Evolutionary conservation across 2,888 invertebrate genomes (phyloP).

Genomic region (Andrena bucephala): DNA sequence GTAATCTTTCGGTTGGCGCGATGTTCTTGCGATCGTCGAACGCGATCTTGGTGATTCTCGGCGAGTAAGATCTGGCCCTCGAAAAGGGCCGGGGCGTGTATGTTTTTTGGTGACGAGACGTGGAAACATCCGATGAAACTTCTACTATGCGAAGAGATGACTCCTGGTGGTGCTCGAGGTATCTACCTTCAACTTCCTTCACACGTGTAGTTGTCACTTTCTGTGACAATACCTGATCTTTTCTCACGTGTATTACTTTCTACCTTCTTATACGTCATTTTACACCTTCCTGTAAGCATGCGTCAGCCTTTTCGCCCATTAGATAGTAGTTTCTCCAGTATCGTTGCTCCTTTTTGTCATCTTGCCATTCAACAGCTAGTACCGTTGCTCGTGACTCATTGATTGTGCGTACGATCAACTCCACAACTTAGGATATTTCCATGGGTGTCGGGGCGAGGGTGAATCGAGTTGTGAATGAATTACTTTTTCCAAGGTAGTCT

Average conservation of each 20-base stretch:
- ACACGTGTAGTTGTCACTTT: background rate
- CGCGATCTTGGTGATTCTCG: background rate
- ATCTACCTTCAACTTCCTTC: background rate
- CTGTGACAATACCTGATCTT: background rate
- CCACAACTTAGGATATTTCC: conserved; percentile 1
- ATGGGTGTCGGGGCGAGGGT: background rate
- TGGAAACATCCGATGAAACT: conserved; percentile 56
- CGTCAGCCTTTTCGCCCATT: background rate
- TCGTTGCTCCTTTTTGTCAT: conserved; percentile 7
- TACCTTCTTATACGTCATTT: background rate
- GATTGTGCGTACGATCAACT: conserved; percentile 6
- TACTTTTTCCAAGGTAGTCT: too few species aligned
- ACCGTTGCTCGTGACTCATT: conserved; percentile 20
- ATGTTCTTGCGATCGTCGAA: background rate
- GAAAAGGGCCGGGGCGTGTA: background rate
- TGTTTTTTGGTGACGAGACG: conserved; percentile 28
- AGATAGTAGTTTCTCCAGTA: background rate
- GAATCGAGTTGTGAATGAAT: too few species aligned
- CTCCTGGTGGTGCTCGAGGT: conserved; percentile 61
- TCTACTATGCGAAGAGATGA: conserved; percentile 73
- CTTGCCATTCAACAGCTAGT: background rate
- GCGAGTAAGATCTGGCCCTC: background rate
- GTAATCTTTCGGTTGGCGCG: background rate
- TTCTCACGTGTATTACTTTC: too few species aligned
- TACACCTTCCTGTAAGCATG: background rate